Evolutionary conservation across 2,113 vertebrate species (phyloP).

Genomic region (Urocynchramus pylzowi): DNA sequence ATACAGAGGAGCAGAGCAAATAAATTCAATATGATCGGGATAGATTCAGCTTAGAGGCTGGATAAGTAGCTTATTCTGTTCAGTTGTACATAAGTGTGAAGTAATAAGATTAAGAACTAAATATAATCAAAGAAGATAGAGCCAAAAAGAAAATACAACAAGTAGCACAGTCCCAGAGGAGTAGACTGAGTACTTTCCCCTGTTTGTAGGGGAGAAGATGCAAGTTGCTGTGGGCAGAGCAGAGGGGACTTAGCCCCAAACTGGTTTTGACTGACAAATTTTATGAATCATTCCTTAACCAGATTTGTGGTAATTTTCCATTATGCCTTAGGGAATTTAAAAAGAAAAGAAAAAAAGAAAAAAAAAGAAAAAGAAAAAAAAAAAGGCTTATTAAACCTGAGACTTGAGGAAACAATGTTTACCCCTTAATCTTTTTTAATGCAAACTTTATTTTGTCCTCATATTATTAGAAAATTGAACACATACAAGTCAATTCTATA

Average conservation of each 20-base stretch:
- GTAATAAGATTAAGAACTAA: conserved; percentile 75
- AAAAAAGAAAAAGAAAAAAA: neutral
- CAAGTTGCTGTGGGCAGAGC: neutral
- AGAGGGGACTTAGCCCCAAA: neutral
- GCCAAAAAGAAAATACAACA: conserved; percentile 65
- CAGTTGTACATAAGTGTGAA: conserved; percentile 71
- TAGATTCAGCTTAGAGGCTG: conserved; percentile 62
- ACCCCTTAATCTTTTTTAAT: neutral
- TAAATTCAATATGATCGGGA: conserved; percentile 59
- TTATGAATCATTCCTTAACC: neutral
- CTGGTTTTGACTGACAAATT: neutral
- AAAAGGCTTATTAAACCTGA: neutral
- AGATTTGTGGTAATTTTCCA: neutral
- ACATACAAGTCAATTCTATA: neutral
- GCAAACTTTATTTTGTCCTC: neutral
- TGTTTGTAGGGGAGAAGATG: neutral
- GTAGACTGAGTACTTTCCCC: neutral
- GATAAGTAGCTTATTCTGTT: conserved; percentile 76
- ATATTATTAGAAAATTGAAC: neutral
- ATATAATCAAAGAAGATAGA: conserved; percentile 56
- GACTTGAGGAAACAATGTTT: neutral
- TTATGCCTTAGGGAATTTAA: neutral
- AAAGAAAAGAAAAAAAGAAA: neutral
- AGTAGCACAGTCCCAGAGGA: conserved; percentile 36
- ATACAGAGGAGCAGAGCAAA: conserved; percentile 62